Evolutionary conservation across 1,140 invertebrate species (phyloP), one percentile per base, ranked within the genome.

Genomic region (Hyphantria cunea): DNA sequence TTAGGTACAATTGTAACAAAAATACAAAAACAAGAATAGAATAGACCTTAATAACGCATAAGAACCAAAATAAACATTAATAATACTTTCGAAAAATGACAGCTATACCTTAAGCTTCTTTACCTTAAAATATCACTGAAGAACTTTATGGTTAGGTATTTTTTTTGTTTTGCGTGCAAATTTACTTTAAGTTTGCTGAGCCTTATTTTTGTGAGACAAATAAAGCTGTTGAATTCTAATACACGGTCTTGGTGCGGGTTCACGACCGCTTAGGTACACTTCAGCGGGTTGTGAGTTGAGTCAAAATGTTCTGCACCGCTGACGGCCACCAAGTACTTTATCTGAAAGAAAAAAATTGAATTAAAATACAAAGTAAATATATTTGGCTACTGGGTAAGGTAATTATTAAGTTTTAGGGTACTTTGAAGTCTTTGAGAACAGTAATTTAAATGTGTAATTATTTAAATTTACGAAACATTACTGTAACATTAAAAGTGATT

Each of bases 231-330:
- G 56, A 44, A 42, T 54, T 32, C 44, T 68, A 56, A 62, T 65
- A 65, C 45, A 50, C 69, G 51, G 17, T 61, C 56, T 33, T 42
- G 25, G 52, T 59, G 49, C 39, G 48, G 49, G 66, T 60, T 59
- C 49, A 64, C 60, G 66, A 63, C 48, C 70, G 53, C 67, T 67
- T 70, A 70, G 51, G 71, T 73, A 49, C 64, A 67, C 71, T 70
- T 66, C 9, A 50, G 50, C 41, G 47, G 33, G 50, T 61, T 50
- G 54, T 51, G 64, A 66, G 37, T 65, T 37, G 48, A 25, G 12
- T 33, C 58, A 67, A 63, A 73, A 73, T 70, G 64, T 62, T 73
- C 58, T 73, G 67, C 67, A 67, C 61, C 49, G 44, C 67, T 70
- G 49, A 63, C 58, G 50, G 41, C 39, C 50, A 53, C 41, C 42